Conservation (phyloP, 2,113 vertebrate genomes). For the Crotalus helleri region DNA sequence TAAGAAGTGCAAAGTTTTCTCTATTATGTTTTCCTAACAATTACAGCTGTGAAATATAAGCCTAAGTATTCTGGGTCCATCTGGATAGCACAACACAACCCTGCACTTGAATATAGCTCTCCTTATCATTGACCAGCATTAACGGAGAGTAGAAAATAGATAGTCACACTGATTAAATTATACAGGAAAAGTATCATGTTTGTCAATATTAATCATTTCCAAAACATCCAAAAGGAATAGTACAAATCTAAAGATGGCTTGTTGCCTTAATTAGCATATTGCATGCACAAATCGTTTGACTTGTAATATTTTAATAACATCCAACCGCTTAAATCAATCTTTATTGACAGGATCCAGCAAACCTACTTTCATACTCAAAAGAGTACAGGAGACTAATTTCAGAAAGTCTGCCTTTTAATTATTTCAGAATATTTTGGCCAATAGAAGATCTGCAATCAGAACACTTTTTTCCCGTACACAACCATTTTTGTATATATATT, state of each 20-base stretch:
- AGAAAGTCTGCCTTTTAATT: background rate
- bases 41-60: background rate
- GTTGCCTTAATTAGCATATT: background rate
- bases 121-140: background rate
- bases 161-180: background rate
- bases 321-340: background rate
- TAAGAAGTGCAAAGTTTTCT: background rate
- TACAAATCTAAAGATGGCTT: background rate
- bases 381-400: background rate
- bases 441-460: background rate
- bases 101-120: background rate
- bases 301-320: background rate
- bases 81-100: background rate
- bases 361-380: background rate
- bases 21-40: background rate
- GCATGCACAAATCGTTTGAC: background rate
- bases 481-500: background rate
- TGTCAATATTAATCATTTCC: background rate
- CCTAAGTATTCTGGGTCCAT: background rate
- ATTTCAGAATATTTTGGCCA: background rate
- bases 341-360: background rate
- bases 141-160: background rate
- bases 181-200: background rate
- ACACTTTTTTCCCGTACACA: background rate
- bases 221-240: background rate